Percentiles rank a stretch among this genome's conserved stretches.
phyloP scores from a whole-genome alignment of 2,888 invertebrate genomes.

The Mystacides longicornis region DNA sequence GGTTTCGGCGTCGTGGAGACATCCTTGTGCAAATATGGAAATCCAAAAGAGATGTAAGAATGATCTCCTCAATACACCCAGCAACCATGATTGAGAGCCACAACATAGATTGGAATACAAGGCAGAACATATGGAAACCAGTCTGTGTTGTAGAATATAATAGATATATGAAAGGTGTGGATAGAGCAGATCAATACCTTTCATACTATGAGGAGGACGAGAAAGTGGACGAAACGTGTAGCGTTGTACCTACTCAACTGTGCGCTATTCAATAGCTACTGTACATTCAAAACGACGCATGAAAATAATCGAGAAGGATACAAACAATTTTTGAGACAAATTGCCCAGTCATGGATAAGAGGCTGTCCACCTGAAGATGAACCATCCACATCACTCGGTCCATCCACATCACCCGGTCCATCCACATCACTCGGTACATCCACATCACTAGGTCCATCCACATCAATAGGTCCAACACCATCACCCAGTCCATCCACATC shows the following conservation, averaged over 20 bases:
- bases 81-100: conserved; percentile 20
- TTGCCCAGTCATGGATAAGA: neutral
- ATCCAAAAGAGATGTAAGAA: conserved; percentile 22
- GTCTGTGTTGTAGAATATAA: conserved; percentile 24
- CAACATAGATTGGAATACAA: conserved; percentile 7
- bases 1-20: conserved; percentile 21
- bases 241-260: neutral
- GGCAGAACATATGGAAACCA: conserved; percentile 23
- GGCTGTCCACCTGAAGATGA: too few species aligned
- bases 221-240: neutral
- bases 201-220: neutral
- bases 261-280: conserved; percentile 16
- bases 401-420: too few species aligned
- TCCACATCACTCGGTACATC: too few species aligned
- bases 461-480: too few species aligned
- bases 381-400: too few species aligned
- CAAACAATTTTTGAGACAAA: conserved; percentile 1
- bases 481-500: too few species aligned
- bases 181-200: neutral
- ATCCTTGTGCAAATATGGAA: conserved; percentile 23
- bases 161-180: neutral
- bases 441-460: too few species aligned
- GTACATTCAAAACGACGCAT: conserved; percentile 7
- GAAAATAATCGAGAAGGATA: neutral
- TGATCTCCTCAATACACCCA: conserved; percentile 26